Evolutionary conservation across 1,140 invertebrate genomes (phyloP), one percentile per base, ranked within the genome.

Genomic region (Patella vulgata): DNA sequence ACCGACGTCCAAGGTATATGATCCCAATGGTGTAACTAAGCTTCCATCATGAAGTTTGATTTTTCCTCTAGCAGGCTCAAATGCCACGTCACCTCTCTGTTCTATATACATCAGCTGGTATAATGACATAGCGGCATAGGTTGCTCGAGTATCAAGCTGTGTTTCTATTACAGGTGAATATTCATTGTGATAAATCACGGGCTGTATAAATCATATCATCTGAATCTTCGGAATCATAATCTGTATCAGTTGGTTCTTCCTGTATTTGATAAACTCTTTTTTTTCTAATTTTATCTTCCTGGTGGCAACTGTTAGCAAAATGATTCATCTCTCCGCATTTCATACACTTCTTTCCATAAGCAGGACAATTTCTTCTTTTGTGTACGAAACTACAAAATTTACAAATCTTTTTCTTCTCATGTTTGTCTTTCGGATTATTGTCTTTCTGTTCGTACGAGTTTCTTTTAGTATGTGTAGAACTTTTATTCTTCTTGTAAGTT

Each of bases 31-130:
- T 25, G 46, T 39, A 23, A 17, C 25, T 40, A 12, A 1, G 0
- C 21, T 27, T 17, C 23, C 30, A 62, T 51, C 6, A 36, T 31
- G 0, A 65, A 9, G 0, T n/a, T 27, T 28, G n/a, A n/a, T n/a
- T n/a, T n/a, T n/a, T n/a, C n/a, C n/a, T n/a, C n/a, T n/a, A n/a
- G n/a, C n/a, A n/a, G n/a, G n/a, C n/a, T 56, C 42, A n/a, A 47
- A 33, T 57, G 23, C 27, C 21, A 44, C 46, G 31, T 47, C 40
- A 12, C 50, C 36, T 25, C 46, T 25, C 3, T 33, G 55, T 52
- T 64, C 58, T 19, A 53, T 68, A 46, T 62, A 61, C 40, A 70
- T 72, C 44, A 68, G 67, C 46, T 61, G 59, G 42, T 71, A 65
- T n/a, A 53, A 62, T 44, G 66, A 65, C 31, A 70, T 62, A 55